A percentile compares a stretch with the other conserved stretches of the same genome.
Evolutionary conservation across 2,113 vertebrate genomes (phyloP).

Genomic region (Seriola quinqueradiata): DNA sequence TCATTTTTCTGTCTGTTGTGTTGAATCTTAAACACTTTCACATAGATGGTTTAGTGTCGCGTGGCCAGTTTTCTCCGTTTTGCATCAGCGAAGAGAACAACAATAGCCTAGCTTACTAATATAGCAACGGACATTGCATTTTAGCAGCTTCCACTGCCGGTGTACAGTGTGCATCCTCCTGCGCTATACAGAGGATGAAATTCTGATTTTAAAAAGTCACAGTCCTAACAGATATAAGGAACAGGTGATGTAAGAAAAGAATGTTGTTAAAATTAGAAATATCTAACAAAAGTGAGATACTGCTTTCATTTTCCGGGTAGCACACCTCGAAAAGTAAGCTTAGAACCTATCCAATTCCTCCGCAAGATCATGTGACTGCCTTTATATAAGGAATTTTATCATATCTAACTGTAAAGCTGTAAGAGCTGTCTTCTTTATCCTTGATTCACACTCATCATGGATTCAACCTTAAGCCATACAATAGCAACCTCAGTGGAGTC

Average conservation of each 20-base stretch:
- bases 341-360: neutral
- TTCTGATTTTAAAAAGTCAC: neutral
- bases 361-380: neutral
- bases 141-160: neutral
- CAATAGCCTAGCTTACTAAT: neutral
- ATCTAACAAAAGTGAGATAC: neutral
- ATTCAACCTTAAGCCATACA: slow-evolving; percentile 52
- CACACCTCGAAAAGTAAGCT: neutral
- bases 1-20: too few relatives aligned
- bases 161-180: neutral
- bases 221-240: neutral
- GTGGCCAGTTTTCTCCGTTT: too few relatives aligned
- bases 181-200: neutral
- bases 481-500: slow-evolving; percentile 48
- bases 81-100: neutral
- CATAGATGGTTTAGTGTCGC: neutral
- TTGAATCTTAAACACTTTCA: too few relatives aligned
- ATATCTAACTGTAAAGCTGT: slow-evolving; percentile 21
- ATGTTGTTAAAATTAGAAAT: too few relatives aligned
- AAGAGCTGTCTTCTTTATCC: slow-evolving; percentile 24
- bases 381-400: slow-evolving; percentile 1
- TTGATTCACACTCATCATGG: slow-evolving; percentile 34
- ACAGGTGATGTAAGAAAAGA: neutral
- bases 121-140: neutral
- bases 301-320: neutral